Conservation (phyloP, 2,797 vertebrate species). For the Muraenolepis orangiensis region DNA sequence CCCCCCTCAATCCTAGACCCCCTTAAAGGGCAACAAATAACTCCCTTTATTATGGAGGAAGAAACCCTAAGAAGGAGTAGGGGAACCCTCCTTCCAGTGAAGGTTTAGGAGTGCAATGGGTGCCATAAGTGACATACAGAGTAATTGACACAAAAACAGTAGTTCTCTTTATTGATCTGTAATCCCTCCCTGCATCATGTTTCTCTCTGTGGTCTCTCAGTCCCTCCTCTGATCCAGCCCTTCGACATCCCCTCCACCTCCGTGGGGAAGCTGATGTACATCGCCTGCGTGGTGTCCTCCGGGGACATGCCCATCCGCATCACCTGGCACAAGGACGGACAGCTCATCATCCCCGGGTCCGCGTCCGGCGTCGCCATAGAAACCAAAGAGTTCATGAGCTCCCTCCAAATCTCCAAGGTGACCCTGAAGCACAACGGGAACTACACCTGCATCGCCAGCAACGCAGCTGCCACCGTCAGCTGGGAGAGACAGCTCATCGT, state of each 20-base stretch:
- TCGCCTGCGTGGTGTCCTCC: constrained; percentile 96
- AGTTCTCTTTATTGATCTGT: not conserved
- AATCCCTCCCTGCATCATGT: constrained; percentile 40
- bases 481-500: constrained; percentile 94
- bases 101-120: too few species aligned
- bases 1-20: too few species aligned
- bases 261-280: constrained; percentile 97
- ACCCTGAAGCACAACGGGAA: constrained; percentile 97
- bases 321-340: constrained; percentile 97
- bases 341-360: constrained; percentile 87
- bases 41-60: too few species aligned
- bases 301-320: constrained; percentile 99
- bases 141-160: too few species aligned
- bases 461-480: constrained; percentile 93
- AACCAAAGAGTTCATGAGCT: constrained; percentile 99
- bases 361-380: constrained; percentile 94
- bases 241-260: constrained; percentile 98
- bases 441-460: constrained; percentile 96
- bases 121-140: too few species aligned
- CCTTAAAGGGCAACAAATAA: too few species aligned
- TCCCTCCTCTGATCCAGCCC: constrained; percentile 96
- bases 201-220: too few species aligned
- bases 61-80: too few species aligned
- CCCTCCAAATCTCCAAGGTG: constrained; percentile 95
- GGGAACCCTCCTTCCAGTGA: not conserved